Evolutionary conservation across 2,797 vertebrate genomes (phyloP).

Genomic region (Onychomys leucogaster): DNA sequence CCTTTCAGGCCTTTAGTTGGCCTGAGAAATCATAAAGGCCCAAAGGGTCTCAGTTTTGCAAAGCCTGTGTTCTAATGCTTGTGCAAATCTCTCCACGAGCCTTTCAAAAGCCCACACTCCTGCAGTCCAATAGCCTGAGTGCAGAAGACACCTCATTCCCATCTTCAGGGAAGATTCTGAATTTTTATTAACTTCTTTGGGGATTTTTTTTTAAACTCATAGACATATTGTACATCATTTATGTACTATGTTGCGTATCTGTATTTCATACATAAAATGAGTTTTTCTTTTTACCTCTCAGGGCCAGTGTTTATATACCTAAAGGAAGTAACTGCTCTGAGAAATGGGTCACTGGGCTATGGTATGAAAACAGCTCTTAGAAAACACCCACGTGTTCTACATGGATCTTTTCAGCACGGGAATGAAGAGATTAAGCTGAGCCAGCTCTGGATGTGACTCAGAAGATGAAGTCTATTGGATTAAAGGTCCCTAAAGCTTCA

Average conservation of each 20-base stretch:
- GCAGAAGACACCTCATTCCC: neutral
- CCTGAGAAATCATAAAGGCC: neutral
- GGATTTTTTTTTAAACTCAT: neutral
- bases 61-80: neutral
- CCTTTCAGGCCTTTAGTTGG: neutral
- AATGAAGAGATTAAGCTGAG: neutral
- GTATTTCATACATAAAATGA: neutral
- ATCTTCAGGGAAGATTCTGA: neutral
- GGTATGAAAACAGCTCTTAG: neutral
- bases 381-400: neutral
- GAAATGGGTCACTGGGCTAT: conserved; percentile 8
- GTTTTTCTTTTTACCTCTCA: neutral
- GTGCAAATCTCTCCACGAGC: neutral
- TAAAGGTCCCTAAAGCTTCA: neutral
- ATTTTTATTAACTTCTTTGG: neutral
- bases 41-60: neutral
- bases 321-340: neutral
- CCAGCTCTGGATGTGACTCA: neutral
- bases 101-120: neutral
- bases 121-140: neutral
- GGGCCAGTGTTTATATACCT: neutral
- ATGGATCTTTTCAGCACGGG: neutral
- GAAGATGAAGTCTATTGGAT: neutral
- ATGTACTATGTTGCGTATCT: neutral
- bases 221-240: neutral